phyloP scores from a whole-genome alignment of 2,113 vertebrate genomes.

The Axis porcinus region DNA sequence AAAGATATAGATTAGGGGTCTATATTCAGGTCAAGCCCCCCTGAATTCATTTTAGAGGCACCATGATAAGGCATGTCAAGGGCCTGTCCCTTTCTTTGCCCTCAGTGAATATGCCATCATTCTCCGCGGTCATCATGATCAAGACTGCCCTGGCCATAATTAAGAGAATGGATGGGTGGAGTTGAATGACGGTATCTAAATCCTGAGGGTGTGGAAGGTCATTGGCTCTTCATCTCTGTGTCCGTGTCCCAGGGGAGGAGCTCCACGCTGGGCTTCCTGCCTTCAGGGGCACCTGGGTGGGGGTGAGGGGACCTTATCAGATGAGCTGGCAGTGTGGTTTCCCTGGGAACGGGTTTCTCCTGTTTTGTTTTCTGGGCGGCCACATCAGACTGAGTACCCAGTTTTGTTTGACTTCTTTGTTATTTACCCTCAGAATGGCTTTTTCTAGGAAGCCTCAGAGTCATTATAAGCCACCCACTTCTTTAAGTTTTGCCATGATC shows the following conservation, averaged over 20 bases:
- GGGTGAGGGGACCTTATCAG: accelerated
- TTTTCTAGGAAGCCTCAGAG: constrained; percentile 67
- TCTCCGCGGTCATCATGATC: accelerated
- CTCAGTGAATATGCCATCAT: accelerated
- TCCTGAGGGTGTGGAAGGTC: neutral
- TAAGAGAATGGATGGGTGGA: neutral
- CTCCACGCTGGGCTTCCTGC: neutral
- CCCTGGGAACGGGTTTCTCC: neutral
- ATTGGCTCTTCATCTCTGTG: accelerated
- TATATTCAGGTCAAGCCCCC: neutral
- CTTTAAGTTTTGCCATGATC: constrained; percentile 27
- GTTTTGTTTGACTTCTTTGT: constrained; percentile 35
- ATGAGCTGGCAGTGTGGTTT: neutral
- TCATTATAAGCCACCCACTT: constrained; percentile 27
- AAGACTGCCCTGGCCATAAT: neutral
- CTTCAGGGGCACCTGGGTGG: neutral
- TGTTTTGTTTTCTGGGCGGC: neutral
- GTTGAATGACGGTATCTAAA: neutral
- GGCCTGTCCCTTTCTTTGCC: too few relatives aligned
- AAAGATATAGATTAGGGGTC: neutral
- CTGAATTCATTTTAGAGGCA: neutral
- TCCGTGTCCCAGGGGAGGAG: neutral
- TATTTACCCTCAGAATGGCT: constrained; percentile 29
- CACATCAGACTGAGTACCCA: neutral
- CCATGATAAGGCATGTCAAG: too few relatives aligned